phyloP scores from a whole-genome alignment of 2,888 invertebrate genomes.

The Cryptops parisi region DNA sequence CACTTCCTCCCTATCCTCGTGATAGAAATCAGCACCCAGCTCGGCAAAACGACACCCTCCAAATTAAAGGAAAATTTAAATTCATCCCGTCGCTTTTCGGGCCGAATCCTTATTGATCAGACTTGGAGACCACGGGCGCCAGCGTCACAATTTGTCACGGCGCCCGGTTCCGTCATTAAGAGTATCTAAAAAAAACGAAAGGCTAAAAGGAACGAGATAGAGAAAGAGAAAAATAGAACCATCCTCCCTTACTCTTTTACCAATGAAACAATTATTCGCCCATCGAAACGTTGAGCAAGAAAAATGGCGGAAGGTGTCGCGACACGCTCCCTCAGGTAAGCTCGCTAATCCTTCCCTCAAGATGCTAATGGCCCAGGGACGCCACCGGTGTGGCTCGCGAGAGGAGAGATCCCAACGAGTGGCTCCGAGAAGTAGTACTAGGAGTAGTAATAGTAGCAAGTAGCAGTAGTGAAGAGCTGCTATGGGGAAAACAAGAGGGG shows the following conservation, averaged over 20 bases:
- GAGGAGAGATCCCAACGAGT: too few species aligned
- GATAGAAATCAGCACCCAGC: not conserved
- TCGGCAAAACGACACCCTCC: not conserved
- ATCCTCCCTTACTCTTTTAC: too few species aligned
- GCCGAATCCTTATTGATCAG: slow-evolving; percentile 15
- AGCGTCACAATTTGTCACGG: slow-evolving; percentile 17
- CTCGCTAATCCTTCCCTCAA: slow-evolving; percentile 12
- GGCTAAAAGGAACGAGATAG: slow-evolving; percentile 1
- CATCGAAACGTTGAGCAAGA: slow-evolving; percentile 11
- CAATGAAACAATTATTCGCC: slow-evolving; percentile 14
- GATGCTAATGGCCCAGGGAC: not conserved
- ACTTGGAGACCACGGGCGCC: slow-evolving; percentile 13
- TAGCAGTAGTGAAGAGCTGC: too few species aligned
- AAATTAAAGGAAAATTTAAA: slow-evolving; percentile 15
- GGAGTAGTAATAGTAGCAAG: too few species aligned
- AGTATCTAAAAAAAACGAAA: slow-evolving; percentile 1
- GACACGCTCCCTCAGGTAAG: slow-evolving; percentile 9
- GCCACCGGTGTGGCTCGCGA: too few species aligned
- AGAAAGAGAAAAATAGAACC: too few species aligned
- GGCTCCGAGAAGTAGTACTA: too few species aligned
- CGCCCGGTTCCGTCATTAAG: slow-evolving; percentile 14
- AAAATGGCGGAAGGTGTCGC: slow-evolving; percentile 7
- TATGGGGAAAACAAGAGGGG: too few species aligned
- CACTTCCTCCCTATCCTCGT: too few species aligned
- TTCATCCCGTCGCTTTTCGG: slow-evolving; percentile 14